phyloP scores from a whole-genome alignment of 2,888 invertebrate genomes.

The Timema podura region DNA sequence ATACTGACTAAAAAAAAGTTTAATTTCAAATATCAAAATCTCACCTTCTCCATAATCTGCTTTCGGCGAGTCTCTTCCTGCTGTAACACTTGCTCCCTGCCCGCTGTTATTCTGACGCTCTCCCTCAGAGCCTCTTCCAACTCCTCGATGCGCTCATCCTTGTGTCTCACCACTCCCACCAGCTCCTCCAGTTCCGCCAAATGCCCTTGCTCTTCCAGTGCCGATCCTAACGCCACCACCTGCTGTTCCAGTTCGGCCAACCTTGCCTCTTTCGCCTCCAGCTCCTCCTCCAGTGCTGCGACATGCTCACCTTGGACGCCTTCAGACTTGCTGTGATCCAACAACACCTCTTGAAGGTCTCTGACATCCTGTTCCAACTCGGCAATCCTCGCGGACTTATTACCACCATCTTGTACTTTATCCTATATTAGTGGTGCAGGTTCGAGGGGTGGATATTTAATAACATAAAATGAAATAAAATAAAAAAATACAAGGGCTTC shows the following conservation, averaged over 20 bases:
- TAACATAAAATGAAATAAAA: too few relatives aligned
- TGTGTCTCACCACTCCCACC: conserved; percentile 55
- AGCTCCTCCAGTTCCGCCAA: conserved; percentile 59
- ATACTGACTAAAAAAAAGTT: too few relatives aligned
- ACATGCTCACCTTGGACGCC: conserved; percentile 40
- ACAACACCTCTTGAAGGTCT: conserved; percentile 23
- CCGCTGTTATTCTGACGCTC: conserved; percentile 68
- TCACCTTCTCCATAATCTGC: conserved; percentile 63
- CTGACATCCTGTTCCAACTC: conserved; percentile 24
- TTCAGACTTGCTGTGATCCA: conserved; percentile 25
- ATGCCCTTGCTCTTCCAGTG: conserved; percentile 53
- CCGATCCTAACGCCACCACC: conserved; percentile 55
- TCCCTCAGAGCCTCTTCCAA: conserved; percentile 81
- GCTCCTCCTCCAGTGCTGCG: conserved; percentile 53
- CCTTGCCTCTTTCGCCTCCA: conserved; percentile 52
- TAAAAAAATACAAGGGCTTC: too few relatives aligned
- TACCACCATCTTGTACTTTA: conserved; percentile 8
- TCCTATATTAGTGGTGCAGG: too few relatives aligned
- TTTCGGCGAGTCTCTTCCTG: conserved; percentile 61
- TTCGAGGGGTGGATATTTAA: too few relatives aligned
- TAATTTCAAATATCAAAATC: too few relatives aligned
- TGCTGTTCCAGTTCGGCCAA: conserved; percentile 55
- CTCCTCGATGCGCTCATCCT: conserved; percentile 68
- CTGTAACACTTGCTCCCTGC: conserved; percentile 61
- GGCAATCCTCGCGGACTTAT: conserved; percentile 6